Evolutionary conservation across 2,888 invertebrate species (phyloP).

Genomic region (Elmis aenea): DNA sequence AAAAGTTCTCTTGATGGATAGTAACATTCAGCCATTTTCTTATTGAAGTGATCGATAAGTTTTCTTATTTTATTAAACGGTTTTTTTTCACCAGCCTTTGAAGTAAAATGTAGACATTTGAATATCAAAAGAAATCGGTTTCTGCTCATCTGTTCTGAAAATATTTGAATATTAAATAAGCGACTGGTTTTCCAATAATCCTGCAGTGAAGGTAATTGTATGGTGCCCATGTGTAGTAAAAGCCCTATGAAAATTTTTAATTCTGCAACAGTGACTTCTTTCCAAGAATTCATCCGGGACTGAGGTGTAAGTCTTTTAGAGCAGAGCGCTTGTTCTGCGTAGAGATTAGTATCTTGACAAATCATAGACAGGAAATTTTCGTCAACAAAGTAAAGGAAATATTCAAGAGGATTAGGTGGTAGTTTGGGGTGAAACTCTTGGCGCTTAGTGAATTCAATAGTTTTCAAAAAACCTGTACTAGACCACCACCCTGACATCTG

Average conservation of each 20-base stretch:
- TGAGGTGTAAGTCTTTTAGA: background rate
- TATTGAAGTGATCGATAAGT: slow-evolving; percentile 10
- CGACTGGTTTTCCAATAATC: slow-evolving; percentile 22
- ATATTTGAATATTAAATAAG: slow-evolving; percentile 12
- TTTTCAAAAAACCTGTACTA: too few species aligned
- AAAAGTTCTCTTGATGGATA: slow-evolving; percentile 19
- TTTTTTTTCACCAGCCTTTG: background rate
- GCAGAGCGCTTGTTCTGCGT: background rate
- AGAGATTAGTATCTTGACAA: background rate
- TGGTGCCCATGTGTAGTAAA: slow-evolving; percentile 19
- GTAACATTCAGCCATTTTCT: slow-evolving; percentile 14
- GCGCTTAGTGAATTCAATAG: background rate
- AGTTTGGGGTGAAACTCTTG: background rate
- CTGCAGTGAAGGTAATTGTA: slow-evolving; percentile 12
- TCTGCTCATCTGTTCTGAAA: slow-evolving; percentile 13
- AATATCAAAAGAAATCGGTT: slow-evolving; percentile 16
- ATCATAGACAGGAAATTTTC: background rate
- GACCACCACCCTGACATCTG: too few species aligned
- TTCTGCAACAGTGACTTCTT: slow-evolving; percentile 12
- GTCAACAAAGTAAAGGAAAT: background rate
- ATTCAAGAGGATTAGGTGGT: background rate
- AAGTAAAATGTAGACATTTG: slow-evolving; percentile 13
- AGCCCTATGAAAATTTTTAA: slow-evolving; percentile 18
- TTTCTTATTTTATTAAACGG: slow-evolving; percentile 5
- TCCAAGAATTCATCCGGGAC: slow-evolving; percentile 12